phyloP scores from a whole-genome alignment of 2,113 vertebrate species.

The Tetrax tetrax region DNA sequence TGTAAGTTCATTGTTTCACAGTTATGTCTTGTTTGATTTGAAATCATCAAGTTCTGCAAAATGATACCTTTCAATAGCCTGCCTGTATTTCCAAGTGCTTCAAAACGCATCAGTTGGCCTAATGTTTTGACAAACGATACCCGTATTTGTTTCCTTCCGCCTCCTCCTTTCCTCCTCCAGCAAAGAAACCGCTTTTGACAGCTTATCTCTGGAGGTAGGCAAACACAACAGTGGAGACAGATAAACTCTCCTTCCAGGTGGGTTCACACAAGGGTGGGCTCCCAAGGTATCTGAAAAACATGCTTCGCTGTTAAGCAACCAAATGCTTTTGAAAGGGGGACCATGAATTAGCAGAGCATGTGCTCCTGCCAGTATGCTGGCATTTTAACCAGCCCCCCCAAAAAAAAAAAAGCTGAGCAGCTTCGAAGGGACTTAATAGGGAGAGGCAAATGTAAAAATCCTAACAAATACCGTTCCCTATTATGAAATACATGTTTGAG shows the following conservation, averaged over 20 bases:
- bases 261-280: neutral
- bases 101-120: neutral
- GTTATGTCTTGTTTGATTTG: neutral
- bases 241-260: neutral
- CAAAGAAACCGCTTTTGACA: neutral
- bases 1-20: neutral
- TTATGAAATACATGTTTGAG: neutral
- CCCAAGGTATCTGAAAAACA: neutral
- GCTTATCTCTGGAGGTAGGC: neutral
- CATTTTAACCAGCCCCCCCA: neutral
- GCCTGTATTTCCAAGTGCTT: neutral
- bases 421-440: neutral
- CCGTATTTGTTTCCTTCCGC: neutral
- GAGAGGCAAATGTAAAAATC: neutral
- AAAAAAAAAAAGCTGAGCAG: neutral
- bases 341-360: fast-evolving
- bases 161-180: neutral
- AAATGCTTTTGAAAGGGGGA: neutral
- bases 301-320: neutral
- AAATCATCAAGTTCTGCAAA: neutral
- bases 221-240: neutral
- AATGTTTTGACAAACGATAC: neutral
- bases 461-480: neutral
- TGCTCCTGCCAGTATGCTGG: neutral
- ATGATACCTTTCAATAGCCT: neutral